phyloP scores from a whole-genome alignment of 2,797 vertebrate species.

The Melanotaenia maccullochi region DNA sequence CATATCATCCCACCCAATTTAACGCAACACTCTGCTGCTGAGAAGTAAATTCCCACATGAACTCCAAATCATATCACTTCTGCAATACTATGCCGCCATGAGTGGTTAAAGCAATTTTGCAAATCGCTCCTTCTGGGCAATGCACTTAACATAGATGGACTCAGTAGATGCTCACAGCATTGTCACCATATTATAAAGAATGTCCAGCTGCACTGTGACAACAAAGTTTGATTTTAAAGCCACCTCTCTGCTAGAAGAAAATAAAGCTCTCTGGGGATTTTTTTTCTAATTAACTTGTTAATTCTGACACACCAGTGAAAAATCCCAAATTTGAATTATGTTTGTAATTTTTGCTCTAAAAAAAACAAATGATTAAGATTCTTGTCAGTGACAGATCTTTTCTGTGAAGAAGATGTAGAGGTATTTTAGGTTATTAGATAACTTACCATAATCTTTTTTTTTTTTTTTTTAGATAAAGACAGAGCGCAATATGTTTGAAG shows the following conservation, averaged over 20 bases:
- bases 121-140: conserved; percentile 37
- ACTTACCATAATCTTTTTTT: neutral
- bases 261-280: neutral
- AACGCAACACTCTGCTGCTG: conserved; percentile 35
- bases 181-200: conserved; percentile 21
- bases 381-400: conserved; percentile 1
- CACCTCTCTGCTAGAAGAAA: conserved; percentile 6
- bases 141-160: conserved; percentile 31
- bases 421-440: neutral
- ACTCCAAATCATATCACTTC: conserved; percentile 39
- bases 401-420: neutral
- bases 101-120: conserved; percentile 54
- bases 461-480: conserved; percentile 3
- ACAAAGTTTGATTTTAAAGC: neutral
- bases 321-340: neutral
- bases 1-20: conserved; percentile 24
- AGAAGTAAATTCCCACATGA: conserved; percentile 44
- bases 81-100: conserved; percentile 28
- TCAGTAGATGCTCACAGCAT: conserved; percentile 32
- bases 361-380: neutral
- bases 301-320: neutral
- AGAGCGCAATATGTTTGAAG: neutral
- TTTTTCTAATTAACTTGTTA: neutral
- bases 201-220: neutral
- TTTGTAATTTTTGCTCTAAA: neutral